These are phyloP conservation scores for Anarhynchus alexandrinus DNA, from an alignment of 2,113 vertebrate genomes.

Conservation along the genomic window DNA sequence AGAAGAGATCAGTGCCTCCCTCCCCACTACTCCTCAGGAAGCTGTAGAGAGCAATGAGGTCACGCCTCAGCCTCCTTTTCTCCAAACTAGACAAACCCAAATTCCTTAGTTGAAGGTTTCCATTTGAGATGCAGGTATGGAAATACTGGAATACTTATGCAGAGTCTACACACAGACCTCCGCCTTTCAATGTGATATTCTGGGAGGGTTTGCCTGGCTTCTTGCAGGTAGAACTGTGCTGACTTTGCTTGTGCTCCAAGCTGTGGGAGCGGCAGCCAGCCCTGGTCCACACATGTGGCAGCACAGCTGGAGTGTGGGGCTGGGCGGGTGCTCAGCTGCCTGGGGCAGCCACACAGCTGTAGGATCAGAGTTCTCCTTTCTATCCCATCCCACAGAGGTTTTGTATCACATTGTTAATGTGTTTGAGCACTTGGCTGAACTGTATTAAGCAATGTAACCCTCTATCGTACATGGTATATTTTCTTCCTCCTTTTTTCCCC, in stretches of 20 bases:
- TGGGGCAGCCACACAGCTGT: not conserved
- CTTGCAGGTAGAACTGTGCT: not conserved
- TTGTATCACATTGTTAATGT: not conserved
- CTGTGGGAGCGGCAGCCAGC: not conserved
- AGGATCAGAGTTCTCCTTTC: not conserved
- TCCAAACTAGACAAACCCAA: not conserved
- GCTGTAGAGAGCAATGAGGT: not conserved
- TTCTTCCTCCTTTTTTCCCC: not conserved
- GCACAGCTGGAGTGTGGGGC: not conserved
- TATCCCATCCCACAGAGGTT: not conserved
- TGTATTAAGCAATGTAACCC: accelerated
- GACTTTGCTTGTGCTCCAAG: not conserved
- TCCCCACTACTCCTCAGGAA: not conserved
- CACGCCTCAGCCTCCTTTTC: not conserved
- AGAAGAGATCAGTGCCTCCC: not conserved
- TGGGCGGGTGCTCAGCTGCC: accelerated
- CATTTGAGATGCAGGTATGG: not conserved
- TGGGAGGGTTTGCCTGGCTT: not conserved
- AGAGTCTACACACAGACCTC: not conserved
- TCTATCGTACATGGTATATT: not conserved
- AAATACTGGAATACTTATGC: not conserved
- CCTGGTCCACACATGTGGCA: not conserved
- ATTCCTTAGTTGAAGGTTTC: not conserved
- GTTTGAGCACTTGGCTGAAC: not conserved
- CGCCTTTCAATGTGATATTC: accelerated